A percentile compares a stretch with the other conserved stretches of the same genome.
Conservation (phyloP, 1,140 invertebrate genomes). For the Pararge aegeria region DNA sequence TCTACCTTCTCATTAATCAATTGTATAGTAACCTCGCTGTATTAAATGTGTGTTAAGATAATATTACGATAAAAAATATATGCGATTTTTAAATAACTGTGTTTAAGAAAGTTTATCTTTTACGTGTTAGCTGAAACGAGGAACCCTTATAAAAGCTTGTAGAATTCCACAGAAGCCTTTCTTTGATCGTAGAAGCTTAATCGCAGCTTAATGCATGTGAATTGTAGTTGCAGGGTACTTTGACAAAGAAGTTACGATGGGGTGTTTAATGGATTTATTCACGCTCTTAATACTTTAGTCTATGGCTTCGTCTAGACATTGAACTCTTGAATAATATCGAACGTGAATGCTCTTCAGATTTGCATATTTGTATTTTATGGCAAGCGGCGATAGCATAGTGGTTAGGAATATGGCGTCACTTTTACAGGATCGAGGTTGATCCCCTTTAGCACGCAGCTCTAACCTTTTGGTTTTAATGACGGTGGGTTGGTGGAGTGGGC, state of each 20-base stretch:
- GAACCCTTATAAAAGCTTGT: not conserved
- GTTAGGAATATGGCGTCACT: too few species aligned
- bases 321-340: slow-evolving; percentile 11
- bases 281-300: not conserved
- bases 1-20: too few species aligned
- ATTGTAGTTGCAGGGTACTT: not conserved
- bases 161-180: not conserved
- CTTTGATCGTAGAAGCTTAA: slow-evolving; percentile 4
- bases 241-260: not conserved
- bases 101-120: not conserved
- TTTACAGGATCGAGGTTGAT: too few species aligned
- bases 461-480: too few species aligned
- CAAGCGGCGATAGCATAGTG: too few species aligned
- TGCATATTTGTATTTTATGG: slow-evolving; percentile 1
- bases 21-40: too few species aligned
- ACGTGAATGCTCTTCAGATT: not conserved
- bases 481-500: too few species aligned
- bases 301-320: slow-evolving; percentile 30
- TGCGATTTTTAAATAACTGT: too few species aligned
- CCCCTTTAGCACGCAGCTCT: too few species aligned
- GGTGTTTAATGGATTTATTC: slow-evolving; percentile 5
- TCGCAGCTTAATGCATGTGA: slow-evolving; percentile 1
- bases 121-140: not conserved
- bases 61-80: too few species aligned
- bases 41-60: too few species aligned